Evolutionary conservation across 2,797 vertebrate species (phyloP).

Genomic region (Strix occidentalis): DNA sequence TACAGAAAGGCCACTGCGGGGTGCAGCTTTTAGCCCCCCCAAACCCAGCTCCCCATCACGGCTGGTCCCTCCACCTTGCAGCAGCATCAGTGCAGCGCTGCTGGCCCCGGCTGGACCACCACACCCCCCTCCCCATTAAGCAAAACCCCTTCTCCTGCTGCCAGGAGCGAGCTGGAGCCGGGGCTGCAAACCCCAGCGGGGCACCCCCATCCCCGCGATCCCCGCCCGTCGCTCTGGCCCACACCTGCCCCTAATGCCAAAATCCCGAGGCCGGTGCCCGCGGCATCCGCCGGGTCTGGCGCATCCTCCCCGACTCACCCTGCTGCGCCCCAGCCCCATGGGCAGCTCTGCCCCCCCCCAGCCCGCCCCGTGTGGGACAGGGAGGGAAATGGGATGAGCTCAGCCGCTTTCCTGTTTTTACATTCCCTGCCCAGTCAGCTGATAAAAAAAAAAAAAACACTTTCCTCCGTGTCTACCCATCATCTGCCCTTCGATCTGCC

Average conservation of each 20-base stretch:
- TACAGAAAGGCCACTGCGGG: not conserved
- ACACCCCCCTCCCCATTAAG: too few relatives aligned
- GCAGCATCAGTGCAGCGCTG: not conserved
- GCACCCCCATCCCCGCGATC: not conserved
- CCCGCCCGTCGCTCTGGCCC: fast-evolving
- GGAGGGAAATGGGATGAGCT: conserved; percentile 35
- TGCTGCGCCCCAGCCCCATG: not conserved
- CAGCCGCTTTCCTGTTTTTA: conserved; percentile 54
- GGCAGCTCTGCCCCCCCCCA: not conserved
- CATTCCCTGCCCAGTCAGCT: not conserved
- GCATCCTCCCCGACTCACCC: not conserved
- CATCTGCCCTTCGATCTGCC: not conserved
- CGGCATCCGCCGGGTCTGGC: not conserved
- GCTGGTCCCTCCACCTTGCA: not conserved
- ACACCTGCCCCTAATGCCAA: not conserved
- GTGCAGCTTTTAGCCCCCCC: not conserved
- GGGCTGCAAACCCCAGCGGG: not conserved
- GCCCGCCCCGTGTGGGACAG: not conserved
- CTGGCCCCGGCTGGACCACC: fast-evolving
- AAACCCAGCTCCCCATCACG: not conserved
- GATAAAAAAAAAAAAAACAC: not conserved
- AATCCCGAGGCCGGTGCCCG: fast-evolving
- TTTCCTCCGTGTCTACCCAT: not conserved
- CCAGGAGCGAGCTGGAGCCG: not conserved
- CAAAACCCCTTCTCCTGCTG: not conserved